Evolutionary conservation across 2,888 invertebrate species (phyloP), one percentile per base, ranked within the genome.

Genomic region (Lacanobia wlatinum): DNA sequence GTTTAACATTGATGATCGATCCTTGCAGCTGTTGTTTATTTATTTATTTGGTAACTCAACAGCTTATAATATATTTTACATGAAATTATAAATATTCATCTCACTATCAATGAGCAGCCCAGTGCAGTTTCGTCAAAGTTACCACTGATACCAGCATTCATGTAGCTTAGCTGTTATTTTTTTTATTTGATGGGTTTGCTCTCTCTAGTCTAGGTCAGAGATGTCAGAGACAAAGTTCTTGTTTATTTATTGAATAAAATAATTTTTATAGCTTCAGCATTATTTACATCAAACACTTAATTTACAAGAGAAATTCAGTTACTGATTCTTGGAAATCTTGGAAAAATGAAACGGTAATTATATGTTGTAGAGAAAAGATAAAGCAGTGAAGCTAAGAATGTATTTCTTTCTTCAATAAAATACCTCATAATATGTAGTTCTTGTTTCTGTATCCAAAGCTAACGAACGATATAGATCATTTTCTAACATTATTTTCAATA

Each of bases 401-500:
- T 8, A 3, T 38, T 43, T 40, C n/a, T 21, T 56, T 23, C 7
- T 40, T 23, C 12, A 50, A 21, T 46, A 61, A 50, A 62, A 58
- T 1, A 21, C 3, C 38, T 28, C 46, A 68, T 34, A 60, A 40
- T 23, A n/a, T n/a, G n/a, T n/a, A 34, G 34, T n/a, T 23, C 52
- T 53, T 61, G 10, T 55, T 69, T 69, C 43, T 18, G 21, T 46
- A 38, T 34, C 48, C 10, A 66, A 69, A 40, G 38, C 38, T 52
- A 56, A 38, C 38, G 46, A 78, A 61, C 53, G 40, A 65, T 70
- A 67, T 28, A 62, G 53, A 70, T 53, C 1, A 66, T 66, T 66
- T 67, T 70, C 62, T n/a, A 43, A 53, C 43, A 55, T 63, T 56
- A 56, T 59, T 23, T 74, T 62, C 21, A 28, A 69, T 74, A 63